phyloP scores from a whole-genome alignment of 2,113 vertebrate species.

The Cricetomys ansorgei region DNA sequence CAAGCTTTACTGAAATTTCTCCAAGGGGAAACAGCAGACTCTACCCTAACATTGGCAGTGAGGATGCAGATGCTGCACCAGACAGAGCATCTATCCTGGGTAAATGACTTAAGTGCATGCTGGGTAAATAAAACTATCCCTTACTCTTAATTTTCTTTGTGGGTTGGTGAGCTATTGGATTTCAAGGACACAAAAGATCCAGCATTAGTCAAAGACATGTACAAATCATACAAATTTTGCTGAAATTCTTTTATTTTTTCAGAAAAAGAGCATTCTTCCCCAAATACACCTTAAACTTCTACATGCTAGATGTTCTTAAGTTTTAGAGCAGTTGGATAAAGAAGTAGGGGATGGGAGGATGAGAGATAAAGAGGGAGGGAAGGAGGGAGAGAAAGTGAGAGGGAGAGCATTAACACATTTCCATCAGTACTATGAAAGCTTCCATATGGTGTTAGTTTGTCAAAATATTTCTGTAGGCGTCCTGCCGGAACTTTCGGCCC shows the following conservation, averaged over 20 bases:
- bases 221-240: not conserved
- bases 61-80: not conserved
- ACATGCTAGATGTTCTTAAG: not conserved
- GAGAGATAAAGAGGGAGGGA: not conserved
- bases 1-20: not conserved
- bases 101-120: not conserved
- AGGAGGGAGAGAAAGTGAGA: not conserved
- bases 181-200: not conserved
- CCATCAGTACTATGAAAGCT: slow-evolving; percentile 49
- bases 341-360: no score
- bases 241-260: not conserved
- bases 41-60: not conserved
- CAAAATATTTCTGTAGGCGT: slow-evolving; percentile 77
- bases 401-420: not conserved
- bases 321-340: not conserved
- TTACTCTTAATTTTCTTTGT: not conserved
- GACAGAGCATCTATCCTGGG: not conserved
- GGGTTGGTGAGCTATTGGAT: not conserved
- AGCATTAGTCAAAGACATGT: not conserved
- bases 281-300: not conserved
- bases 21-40: not conserved
- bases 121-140: not conserved
- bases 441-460: slow-evolving; percentile 77
- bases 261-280: not conserved
- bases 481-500: slow-evolving; percentile 59